Conservation (phyloP, 2,888 invertebrate species). For the Phortica magna region DNA sequence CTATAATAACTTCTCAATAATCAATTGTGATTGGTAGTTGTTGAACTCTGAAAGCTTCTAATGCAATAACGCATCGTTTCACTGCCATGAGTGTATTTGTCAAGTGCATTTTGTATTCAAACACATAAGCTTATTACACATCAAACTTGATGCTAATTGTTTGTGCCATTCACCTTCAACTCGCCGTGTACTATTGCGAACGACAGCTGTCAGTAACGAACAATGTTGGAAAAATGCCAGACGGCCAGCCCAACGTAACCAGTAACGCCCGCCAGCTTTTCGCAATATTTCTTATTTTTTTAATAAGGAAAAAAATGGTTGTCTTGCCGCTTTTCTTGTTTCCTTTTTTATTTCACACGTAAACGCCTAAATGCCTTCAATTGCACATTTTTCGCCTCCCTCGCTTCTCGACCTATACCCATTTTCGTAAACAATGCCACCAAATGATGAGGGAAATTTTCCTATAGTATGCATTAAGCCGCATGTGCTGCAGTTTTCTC, state of each 20-base stretch:
- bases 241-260: slow-evolving; percentile 58
- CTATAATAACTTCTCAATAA: too few relatives aligned
- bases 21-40: too few relatives aligned
- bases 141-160: neutral
- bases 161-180: slow-evolving; percentile 28
- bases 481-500: slow-evolving; percentile 13
- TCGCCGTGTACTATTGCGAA: slow-evolving; percentile 49
- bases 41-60: too few relatives aligned
- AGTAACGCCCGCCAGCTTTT: too few relatives aligned
- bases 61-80: too few relatives aligned
- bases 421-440: neutral
- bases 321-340: slow-evolving; percentile 38
- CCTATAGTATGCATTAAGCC: neutral
- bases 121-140: neutral
- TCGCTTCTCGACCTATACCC: neutral
- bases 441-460: neutral
- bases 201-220: slow-evolving; percentile 67
- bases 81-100: too few relatives aligned
- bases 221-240: slow-evolving; percentile 54
- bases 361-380: slow-evolving; percentile 42
- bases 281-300: neutral
- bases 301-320: neutral
- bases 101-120: neutral
- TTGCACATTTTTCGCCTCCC: slow-evolving; percentile 4
- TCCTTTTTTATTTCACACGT: slow-evolving; percentile 43